Conservation (phyloP, 2,888 invertebrate genomes). For the Uropetala carovei region DNA sequence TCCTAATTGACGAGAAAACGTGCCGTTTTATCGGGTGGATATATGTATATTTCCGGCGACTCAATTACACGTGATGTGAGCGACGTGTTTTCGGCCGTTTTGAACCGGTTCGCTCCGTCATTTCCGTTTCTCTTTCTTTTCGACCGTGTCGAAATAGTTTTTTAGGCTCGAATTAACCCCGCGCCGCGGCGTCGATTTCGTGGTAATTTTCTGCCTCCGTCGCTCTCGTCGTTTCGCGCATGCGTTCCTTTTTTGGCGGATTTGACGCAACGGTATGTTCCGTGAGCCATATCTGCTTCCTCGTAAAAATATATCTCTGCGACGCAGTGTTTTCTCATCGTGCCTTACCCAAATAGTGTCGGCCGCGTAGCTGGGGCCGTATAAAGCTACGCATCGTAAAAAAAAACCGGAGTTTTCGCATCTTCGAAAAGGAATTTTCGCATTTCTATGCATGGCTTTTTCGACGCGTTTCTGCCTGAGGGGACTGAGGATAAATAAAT, state of each 20-base stretch:
- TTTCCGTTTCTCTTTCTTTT: too few species aligned
- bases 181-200: too few species aligned
- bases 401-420: background rate
- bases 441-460: background rate
- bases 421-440: background rate
- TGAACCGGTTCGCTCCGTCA: too few species aligned
- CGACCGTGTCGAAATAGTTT: too few species aligned
- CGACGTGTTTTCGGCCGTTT: too few species aligned
- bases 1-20: too few species aligned
- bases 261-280: background rate
- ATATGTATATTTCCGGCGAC: too few species aligned
- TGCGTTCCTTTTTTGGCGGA: background rate
- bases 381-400: background rate
- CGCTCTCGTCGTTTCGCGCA: background rate
- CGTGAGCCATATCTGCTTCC: background rate
- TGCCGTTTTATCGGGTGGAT: too few species aligned
- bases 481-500: background rate
- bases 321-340: background rate
- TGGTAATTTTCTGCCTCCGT: too few species aligned
- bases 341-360: slow-evolving; percentile 18
- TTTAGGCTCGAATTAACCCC: too few species aligned
- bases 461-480: background rate
- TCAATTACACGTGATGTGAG: too few species aligned
- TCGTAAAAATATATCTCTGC: background rate
- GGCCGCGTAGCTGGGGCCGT: background rate